Conservation (phyloP, 92 coral and sea anemone genomes). For the Epizoanthus fatuus region DNA sequence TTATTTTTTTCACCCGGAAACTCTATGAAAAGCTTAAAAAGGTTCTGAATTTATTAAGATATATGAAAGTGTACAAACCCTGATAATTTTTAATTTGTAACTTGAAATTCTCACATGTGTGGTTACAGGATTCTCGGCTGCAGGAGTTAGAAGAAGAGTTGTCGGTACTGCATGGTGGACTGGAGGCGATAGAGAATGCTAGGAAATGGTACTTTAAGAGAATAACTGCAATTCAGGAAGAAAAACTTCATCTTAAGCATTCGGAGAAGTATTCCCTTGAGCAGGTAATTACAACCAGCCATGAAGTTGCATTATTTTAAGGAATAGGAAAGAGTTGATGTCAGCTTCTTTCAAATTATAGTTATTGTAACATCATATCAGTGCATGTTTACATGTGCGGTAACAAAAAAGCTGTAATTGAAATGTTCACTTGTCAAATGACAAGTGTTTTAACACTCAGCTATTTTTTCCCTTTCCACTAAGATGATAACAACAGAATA, state of each 20-base stretch:
- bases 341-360: no score
- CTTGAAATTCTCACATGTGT: neutral
- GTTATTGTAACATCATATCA: no score
- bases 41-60: neutral
- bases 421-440: no score
- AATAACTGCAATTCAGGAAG: constrained; percentile 97
- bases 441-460: no score
- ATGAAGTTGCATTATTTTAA: no score
- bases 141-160: constrained; percentile 81
- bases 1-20: neutral
- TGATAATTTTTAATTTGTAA: neutral
- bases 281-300: constrained; percentile 64
- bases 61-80: neutral
- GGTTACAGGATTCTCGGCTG: constrained; percentile 70
- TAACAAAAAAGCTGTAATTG: no score
- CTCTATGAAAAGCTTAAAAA: neutral
- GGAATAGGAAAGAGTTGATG: no score
- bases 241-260: constrained; percentile 85
- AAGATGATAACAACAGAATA: no score
- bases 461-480: no score
- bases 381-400: no score
- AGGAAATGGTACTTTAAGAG: constrained; percentile 96
- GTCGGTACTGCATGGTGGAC: constrained; percentile 74
- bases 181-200: constrained; percentile 87
- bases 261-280: constrained; percentile 76